Evolutionary conservation across 2,888 invertebrate genomes (phyloP).

Genomic region (Pogonocherus hispidulus): DNA sequence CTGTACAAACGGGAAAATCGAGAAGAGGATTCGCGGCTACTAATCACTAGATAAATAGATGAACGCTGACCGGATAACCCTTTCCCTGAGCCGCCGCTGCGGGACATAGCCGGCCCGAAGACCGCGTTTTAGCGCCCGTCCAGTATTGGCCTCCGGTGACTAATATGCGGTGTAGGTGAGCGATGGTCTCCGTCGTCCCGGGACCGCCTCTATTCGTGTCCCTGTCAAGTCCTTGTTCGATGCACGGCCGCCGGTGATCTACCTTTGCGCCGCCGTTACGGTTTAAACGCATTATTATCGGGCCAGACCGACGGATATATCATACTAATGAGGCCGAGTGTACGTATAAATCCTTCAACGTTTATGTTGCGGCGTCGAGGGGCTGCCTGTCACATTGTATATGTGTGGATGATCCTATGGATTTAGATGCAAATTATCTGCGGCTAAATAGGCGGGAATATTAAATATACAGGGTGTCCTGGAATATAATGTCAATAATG

Average conservation of each 20-base stretch:
- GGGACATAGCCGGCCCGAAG: conserved; percentile 2
- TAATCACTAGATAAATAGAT: neutral
- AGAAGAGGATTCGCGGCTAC: too few relatives aligned
- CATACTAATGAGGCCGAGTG: conserved; percentile 18
- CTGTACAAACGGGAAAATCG: too few relatives aligned
- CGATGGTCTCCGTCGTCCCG: conserved; percentile 52
- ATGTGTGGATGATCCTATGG: neutral
- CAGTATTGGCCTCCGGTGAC: conserved; percentile 55
- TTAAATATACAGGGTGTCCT: too few relatives aligned
- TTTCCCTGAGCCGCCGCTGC: neutral
- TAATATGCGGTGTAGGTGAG: conserved; percentile 57
- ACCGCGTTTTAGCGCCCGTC: conserved; percentile 26
- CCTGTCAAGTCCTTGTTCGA: conserved; percentile 39
- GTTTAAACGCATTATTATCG: conserved; percentile 11
- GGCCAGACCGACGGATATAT: conserved; percentile 1
- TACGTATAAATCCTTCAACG: conserved; percentile 3
- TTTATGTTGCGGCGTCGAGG: neutral
- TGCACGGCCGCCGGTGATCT: conserved; percentile 20
- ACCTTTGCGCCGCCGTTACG: conserved; percentile 5
- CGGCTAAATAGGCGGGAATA: too few relatives aligned
- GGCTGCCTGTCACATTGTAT: neutral
- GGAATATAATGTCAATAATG: too few relatives aligned
- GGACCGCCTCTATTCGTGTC: conserved; percentile 44
- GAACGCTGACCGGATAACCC: neutral
- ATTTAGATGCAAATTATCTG: too few relatives aligned